phyloP scores from a whole-genome alignment of 2,888 invertebrate genomes.

The Chrysolina oricalcia region DNA sequence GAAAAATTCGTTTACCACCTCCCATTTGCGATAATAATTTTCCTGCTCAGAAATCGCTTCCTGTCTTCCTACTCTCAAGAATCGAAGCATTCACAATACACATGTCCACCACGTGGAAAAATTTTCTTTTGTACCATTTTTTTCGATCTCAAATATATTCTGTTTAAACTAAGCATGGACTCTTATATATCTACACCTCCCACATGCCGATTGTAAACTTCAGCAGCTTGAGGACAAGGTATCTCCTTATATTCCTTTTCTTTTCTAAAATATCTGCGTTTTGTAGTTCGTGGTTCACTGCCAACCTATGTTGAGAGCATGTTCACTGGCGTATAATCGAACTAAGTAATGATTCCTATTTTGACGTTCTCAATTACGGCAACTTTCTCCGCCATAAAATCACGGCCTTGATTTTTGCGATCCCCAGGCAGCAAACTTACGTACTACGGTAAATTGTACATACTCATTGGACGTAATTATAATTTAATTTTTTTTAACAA shows the following conservation, averaged over 20 bases:
- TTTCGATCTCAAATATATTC: slow-evolving; percentile 35
- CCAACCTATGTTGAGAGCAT: slow-evolving; percentile 63
- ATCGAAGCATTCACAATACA: slow-evolving; percentile 32
- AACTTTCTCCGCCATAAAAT: slow-evolving; percentile 54
- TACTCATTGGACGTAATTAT: too few species aligned
- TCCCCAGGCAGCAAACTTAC: too few species aligned
- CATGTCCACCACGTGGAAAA: slow-evolving; percentile 36
- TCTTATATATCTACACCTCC: slow-evolving; percentile 32
- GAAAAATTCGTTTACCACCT: too few species aligned
- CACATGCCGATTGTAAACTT: slow-evolving; percentile 21
- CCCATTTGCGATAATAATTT: too few species aligned
- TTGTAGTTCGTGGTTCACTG: slow-evolving; percentile 43
- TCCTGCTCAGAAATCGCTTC: too few species aligned
- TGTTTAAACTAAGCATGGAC: slow-evolving; percentile 37
- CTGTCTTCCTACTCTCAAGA: background rate
- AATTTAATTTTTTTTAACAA: too few species aligned
- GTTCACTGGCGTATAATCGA: slow-evolving; percentile 18
- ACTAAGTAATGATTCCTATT: slow-evolving; percentile 24
- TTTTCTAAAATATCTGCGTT: slow-evolving; percentile 47
- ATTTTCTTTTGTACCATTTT: slow-evolving; percentile 32
- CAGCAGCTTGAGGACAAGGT: slow-evolving; percentile 8
- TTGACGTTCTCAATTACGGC: slow-evolving; percentile 51
- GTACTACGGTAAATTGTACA: too few species aligned
- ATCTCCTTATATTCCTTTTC: background rate
- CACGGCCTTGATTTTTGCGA: slow-evolving; percentile 48